Evolutionary conservation across 2,888 invertebrate genomes (phyloP).

Genomic region (Eucera pruinosa): DNA sequence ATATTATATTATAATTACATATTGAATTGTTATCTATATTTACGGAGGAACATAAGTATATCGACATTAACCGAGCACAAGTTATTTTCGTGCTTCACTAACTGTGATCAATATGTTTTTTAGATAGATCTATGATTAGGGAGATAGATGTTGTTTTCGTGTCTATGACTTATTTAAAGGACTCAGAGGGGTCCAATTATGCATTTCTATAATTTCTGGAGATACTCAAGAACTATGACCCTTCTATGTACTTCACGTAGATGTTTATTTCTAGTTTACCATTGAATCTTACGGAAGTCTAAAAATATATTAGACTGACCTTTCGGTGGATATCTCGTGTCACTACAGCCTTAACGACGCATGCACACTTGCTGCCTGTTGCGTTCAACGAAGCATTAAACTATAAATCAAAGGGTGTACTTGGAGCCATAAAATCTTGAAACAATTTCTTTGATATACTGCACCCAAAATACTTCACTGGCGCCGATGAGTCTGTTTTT

Average conservation of each 20-base stretch:
- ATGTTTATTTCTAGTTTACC: background rate
- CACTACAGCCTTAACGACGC: background rate
- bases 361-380: background rate
- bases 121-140: too few species aligned
- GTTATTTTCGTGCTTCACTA: too few species aligned
- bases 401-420: background rate
- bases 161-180: too few species aligned
- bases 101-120: too few species aligned
- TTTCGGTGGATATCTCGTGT: background rate
- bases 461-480: background rate
- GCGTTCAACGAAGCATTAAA: background rate
- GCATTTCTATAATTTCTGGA: background rate
- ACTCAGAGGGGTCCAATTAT: conserved; percentile 10
- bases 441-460: background rate
- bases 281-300: background rate
- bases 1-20: too few species aligned
- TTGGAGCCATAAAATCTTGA: background rate
- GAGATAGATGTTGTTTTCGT: too few species aligned
- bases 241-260: background rate
- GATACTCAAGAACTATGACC: background rate
- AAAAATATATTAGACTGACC: conserved; percentile 9
- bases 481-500: background rate
- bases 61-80: too few species aligned
- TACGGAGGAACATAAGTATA: too few species aligned
- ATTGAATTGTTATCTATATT: too few species aligned